Conservation (phyloP, 2,888 invertebrate genomes). For the Nasonia oneida region DNA sequence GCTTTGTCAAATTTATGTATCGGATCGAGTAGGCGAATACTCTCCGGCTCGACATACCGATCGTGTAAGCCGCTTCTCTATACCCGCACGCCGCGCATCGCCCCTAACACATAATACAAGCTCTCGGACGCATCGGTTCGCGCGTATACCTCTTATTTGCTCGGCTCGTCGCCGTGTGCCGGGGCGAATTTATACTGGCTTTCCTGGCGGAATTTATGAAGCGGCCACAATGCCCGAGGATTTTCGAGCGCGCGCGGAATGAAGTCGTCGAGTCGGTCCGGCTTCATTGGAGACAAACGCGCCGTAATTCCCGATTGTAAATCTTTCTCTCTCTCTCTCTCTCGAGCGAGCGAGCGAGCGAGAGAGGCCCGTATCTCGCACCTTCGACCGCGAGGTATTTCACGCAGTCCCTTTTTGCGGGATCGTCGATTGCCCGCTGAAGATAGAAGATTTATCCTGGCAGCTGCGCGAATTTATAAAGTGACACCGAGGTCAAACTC, state of each 20-base stretch:
- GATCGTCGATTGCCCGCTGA: neutral
- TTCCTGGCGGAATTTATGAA: conserved; percentile 45
- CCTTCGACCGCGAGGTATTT: neutral
- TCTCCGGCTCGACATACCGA: no score
- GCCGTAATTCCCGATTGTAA: conserved; percentile 50
- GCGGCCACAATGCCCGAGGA: conserved; percentile 56
- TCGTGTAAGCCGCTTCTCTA: no score
- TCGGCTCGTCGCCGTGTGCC: neutral
- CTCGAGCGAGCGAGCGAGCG: neutral
- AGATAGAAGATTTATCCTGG: neutral
- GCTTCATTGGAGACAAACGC: conserved; percentile 43
- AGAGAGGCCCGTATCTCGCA: neutral
- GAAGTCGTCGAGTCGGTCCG: conserved; percentile 63
- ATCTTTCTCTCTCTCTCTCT: conserved; percentile 9
- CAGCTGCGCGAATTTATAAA: no score
- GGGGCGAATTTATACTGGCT: neutral
- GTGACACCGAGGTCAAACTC: no score
- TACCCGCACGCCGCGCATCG: no score
- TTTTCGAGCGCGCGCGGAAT: conserved; percentile 69
- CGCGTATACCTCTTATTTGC: conserved; percentile 30
- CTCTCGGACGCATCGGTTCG: neutral
- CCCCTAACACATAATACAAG: neutral
- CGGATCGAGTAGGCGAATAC: no score
- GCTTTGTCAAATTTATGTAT: no score
- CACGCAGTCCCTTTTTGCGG: neutral